These are phyloP conservation scores for Pristiophorus japonicus DNA, from an alignment of 2,113 vertebrate genomes.

Conservation along the genomic window DNA sequence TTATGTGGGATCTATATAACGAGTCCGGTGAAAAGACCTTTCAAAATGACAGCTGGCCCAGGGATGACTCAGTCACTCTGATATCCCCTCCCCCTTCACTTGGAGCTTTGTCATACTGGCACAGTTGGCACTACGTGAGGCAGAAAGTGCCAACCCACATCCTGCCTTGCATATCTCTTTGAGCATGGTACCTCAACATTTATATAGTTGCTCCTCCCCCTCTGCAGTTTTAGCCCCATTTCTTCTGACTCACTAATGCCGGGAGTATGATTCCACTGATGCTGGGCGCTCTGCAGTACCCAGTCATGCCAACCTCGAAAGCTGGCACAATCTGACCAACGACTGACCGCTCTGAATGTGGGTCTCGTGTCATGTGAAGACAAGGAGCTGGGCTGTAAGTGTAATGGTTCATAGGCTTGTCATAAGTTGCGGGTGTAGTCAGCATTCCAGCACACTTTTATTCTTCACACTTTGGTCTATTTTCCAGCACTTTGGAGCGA, in stretches of 20 bases:
- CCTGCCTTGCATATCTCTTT: not conserved
- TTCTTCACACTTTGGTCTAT: not conserved
- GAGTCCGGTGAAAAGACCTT: not conserved
- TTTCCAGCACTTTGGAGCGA: not conserved
- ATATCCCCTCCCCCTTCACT: not conserved
- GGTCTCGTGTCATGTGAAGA: not conserved
- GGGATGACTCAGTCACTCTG: not conserved
- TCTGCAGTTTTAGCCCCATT: not conserved
- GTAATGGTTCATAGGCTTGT: not conserved
- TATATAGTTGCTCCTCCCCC: not conserved
- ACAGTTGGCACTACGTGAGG: not conserved
- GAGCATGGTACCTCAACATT: not conserved
- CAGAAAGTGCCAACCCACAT: not conserved
- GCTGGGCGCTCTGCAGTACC: not conserved
- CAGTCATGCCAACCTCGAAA: not conserved
- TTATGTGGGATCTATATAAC: not conserved
- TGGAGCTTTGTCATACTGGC: not conserved
- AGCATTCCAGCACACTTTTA: not conserved
- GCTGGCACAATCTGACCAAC: not conserved
- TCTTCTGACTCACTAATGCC: not conserved
- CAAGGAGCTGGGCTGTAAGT: not conserved
- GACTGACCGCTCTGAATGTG: not conserved
- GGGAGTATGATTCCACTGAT: not conserved
- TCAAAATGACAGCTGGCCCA: not conserved
- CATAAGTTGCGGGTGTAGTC: not conserved